Evolutionary conservation across 2,113 vertebrate genomes (phyloP), one percentile per base, ranked within the genome.

Genomic region (Nymphicus hollandicus): DNA sequence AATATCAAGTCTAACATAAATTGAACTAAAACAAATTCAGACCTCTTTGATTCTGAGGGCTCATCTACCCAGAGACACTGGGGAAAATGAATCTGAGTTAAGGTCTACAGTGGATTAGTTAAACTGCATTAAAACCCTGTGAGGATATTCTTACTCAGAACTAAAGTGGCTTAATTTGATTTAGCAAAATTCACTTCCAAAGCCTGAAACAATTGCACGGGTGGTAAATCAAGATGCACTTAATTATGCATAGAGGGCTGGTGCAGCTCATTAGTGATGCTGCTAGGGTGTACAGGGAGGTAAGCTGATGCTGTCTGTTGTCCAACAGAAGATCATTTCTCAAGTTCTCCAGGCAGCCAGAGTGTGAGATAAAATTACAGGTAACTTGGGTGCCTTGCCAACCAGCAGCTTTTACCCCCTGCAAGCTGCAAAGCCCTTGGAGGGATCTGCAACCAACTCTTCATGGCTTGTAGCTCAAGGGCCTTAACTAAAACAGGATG

Each of bases 291-390:
- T 4, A 18, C 1, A 4, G n/a, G 46, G 77, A 44, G 31, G 47
- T 33, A 35, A 53, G 41, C 8, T 23, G 39, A 31, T 31, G 19
- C 0, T 2, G 20, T 23, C 17, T 41, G 5, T 4, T 2, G 0
- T 31, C 47, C 69, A 35, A 4, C 2, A 0, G 18, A 47, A 49
- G 14, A 47, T 33, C 24, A 16, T 47, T 61, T 47, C 46, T 68
- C 68, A 55, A 46, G 63, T 33, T 55, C 43, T 63, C 23, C 17
- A 31, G 17, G 33, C 29, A 47, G 46, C 74, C 60, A 22, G 25
- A 61, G 27, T 4, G 12, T 19, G 53, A 76, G 47, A 63, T 16
- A 10, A 49, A 28, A 55, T 11, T 10, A n/a, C 7, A 13, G 58
- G 4, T 19, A 49, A 11, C 7, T 11, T 5, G 1, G 13, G 55